Evolutionary conservation across 2,797 vertebrate genomes (phyloP), one percentile per base, ranked within the genome.

Genomic region (Gallinago solitaria): DNA sequence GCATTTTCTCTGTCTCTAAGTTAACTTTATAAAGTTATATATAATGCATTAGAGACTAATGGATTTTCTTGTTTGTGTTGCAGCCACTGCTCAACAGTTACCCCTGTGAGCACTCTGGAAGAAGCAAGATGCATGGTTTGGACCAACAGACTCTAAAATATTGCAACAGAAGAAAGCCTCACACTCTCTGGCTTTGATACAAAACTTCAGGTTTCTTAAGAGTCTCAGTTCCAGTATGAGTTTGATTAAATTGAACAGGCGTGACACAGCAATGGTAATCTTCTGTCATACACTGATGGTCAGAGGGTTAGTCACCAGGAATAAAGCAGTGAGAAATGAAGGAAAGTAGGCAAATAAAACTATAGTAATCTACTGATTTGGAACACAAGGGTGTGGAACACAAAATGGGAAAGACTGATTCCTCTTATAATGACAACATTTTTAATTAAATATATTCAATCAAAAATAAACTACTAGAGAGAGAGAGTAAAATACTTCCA

Each of bases 391-490:
- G 28, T 21, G 37, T 51, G 33, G n/a, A 93, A 69, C 14, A 67
- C 24, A 61, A 75, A 71, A 87, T 39, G 47, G 17, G 50, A 93
- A 93, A 67, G 8, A 87, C 92, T 9, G 10, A 53, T 48, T 92
- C 8, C n/a, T 75, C 32, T 41, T 87, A 56, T 35, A 93, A 77
- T 33, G 37, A 83, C 71, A 57, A 71, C 47, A 71, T 47, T 95
- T 95, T 93, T 70, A 95, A 95, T 95, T 92, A 91, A 75, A 87
- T 84, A 86, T 77, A 95, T 39, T 78, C 15, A 80, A 67, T 88
- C 69, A 96, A 93, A 96, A 92, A 90, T 74, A 89, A 89, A 89
- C 80, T 70, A 86, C 64, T 84, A 48, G 23, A 83, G 60, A 78
- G 77, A 79, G 69, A 83, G 27, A 93, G 73, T 60, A 91, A 96